Percentiles rank a stretch among this genome's conserved stretches.
Evolutionary conservation across 2,888 invertebrate genomes (phyloP).

Genomic region (Heliconius charithonia): DNA sequence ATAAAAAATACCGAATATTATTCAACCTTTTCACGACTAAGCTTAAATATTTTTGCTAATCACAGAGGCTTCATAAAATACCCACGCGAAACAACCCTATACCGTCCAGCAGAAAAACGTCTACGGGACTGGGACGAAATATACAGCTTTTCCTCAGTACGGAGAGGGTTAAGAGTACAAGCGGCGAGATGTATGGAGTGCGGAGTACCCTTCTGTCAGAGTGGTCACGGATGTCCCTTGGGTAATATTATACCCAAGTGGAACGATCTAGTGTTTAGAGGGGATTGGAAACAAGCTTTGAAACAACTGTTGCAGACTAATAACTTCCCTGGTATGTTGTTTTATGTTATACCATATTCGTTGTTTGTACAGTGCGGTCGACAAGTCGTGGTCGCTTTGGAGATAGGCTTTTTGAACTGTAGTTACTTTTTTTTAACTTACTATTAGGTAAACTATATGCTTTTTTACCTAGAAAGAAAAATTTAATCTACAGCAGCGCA

Average conservation of each 20-base stretch:
- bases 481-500: too few species aligned
- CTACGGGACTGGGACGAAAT: slow-evolving; percentile 98
- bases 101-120: slow-evolving; percentile 93
- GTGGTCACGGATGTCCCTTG: slow-evolving; percentile 95
- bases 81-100: slow-evolving; percentile 92
- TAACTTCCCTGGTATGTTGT: slow-evolving; percentile 95
- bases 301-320: slow-evolving; percentile 97
- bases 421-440: too few species aligned
- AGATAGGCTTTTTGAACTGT: too few species aligned
- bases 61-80: slow-evolving; percentile 97
- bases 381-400: too few species aligned
- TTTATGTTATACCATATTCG: neutral
- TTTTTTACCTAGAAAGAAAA: too few species aligned
- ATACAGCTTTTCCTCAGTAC: slow-evolving; percentile 93
- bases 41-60: neutral
- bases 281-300: slow-evolving; percentile 97
- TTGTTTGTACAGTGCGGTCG: too few species aligned
- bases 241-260: slow-evolving; percentile 99
- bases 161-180: slow-evolving; percentile 94
- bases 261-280: slow-evolving; percentile 98
- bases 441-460: too few species aligned
- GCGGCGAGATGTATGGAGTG: slow-evolving; percentile 99
- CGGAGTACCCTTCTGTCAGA: slow-evolving; percentile 96
- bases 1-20: too few species aligned
- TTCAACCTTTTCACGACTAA: neutral